phyloP scores from a whole-genome alignment of 2,113 vertebrate species.

The Nipponia nippon region DNA sequence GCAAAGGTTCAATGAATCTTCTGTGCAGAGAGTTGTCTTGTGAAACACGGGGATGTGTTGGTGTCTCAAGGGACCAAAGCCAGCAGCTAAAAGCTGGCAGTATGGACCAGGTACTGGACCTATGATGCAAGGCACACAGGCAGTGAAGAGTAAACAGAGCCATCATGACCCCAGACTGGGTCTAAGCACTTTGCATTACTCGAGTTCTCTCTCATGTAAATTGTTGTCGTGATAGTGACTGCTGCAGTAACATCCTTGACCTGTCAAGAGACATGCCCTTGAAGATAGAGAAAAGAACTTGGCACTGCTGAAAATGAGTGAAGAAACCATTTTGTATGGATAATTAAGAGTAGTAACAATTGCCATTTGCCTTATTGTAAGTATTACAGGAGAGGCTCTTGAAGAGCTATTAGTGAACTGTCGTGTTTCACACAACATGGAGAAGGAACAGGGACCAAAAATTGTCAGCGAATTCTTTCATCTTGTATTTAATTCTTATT shows the following conservation, averaged over 20 bases:
- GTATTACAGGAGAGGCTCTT: not conserved
- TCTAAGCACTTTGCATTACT: not conserved
- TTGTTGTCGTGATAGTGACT: not conserved
- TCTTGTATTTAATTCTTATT: not conserved
- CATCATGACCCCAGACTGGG: fast-evolving
- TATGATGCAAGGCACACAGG: fast-evolving
- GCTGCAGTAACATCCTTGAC: not conserved
- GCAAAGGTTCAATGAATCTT: not conserved
- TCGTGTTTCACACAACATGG: not conserved
- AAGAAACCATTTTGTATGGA: not conserved
- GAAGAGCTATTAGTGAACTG: not conserved
- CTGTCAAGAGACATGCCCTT: not conserved
- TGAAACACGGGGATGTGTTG: not conserved
- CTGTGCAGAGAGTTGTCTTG: not conserved
- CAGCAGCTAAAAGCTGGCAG: not conserved
- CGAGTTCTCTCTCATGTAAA: not conserved
- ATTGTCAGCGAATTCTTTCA: not conserved
- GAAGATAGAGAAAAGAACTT: not conserved
- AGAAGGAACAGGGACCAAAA: not conserved
- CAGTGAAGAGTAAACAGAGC: not conserved
- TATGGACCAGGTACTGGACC: not conserved
- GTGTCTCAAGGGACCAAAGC: not conserved
- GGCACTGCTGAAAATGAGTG: not conserved
- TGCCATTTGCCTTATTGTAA: not conserved
- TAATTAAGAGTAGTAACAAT: not conserved